These are phyloP conservation scores for Torymus aiolomorphi DNA, from an alignment of 2,888 invertebrate species.

Conservation along the genomic window DNA sequence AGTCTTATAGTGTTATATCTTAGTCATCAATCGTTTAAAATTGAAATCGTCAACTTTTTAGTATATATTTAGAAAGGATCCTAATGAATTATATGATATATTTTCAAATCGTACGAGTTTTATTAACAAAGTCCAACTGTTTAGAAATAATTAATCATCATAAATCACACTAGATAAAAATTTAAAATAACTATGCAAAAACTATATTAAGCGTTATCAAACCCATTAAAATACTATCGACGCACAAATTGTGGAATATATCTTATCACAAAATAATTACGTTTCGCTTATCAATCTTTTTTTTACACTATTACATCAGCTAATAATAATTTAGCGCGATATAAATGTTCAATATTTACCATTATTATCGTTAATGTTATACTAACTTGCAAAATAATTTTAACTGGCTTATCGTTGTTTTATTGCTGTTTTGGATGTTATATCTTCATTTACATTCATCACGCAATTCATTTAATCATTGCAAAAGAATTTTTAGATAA, in stretches of 20 bases:
- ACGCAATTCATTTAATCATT: not conserved
- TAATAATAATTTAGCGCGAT: not conserved
- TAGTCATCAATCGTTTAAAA: no score
- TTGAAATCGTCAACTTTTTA: no score
- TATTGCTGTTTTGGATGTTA: no score
- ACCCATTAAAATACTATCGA: not conserved
- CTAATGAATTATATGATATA: no score
- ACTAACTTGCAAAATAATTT: not conserved
- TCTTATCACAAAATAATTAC: constrained; percentile 16
- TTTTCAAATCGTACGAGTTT: no score
- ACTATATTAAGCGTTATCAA: not conserved
- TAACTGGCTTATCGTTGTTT: no score
- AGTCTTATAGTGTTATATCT: no score
- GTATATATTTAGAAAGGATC: no score
- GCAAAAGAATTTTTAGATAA: not conserved
- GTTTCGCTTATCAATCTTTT: not conserved
- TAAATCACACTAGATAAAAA: no score
- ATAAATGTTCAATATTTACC: not conserved
- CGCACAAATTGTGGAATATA: not conserved
- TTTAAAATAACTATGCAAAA: no score
- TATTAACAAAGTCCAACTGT: no score
- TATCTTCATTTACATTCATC: not conserved
- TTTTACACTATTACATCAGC: constrained; percentile 8
- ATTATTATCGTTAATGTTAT: not conserved
- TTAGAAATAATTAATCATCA: no score